These are phyloP conservation scores for Anseranas semipalmata DNA, from an alignment of 2,113 vertebrate species.

Conservation along the genomic window DNA sequence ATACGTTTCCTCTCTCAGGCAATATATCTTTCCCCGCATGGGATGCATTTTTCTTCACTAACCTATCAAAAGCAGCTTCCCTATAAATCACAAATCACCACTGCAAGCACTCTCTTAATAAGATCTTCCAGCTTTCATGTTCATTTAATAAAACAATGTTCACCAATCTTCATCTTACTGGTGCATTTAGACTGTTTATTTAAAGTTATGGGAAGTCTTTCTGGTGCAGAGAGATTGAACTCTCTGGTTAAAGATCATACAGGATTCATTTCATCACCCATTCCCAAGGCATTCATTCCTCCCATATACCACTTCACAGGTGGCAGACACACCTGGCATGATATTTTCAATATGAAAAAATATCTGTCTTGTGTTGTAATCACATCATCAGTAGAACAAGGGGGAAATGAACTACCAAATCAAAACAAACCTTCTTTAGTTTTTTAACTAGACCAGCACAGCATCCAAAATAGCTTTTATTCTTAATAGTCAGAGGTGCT, in stretches of 20 bases:
- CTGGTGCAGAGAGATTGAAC: background rate
- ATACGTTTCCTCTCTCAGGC: constrained; percentile 34
- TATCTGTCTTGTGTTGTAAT: background rate
- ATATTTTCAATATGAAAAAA: constrained; percentile 31
- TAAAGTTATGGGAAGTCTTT: constrained; percentile 34
- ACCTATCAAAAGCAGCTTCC: constrained; percentile 19
- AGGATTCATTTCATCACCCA: background rate
- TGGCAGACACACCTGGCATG: background rate
- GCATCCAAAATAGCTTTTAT: background rate
- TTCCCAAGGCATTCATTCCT: background rate
- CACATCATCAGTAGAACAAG: background rate
- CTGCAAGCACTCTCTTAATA: constrained; percentile 55
- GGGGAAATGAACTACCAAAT: background rate
- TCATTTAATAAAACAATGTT: constrained; percentile 40
- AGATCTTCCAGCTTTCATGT: constrained; percentile 39
- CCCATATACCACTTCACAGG: background rate
- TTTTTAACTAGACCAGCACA: constrained; percentile 6
- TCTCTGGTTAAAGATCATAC: background rate
- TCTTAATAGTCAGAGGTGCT: background rate
- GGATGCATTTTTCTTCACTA: constrained; percentile 61
- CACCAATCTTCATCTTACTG: constrained; percentile 24
- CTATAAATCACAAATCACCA: constrained; percentile 54
- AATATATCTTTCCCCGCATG: constrained; percentile 55
- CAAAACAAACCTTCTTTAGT: background rate
- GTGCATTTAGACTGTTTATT: constrained; percentile 10